Evolutionary conservation across 2,113 vertebrate genomes (phyloP).

Genomic region (Peromyscus polionotus): DNA sequence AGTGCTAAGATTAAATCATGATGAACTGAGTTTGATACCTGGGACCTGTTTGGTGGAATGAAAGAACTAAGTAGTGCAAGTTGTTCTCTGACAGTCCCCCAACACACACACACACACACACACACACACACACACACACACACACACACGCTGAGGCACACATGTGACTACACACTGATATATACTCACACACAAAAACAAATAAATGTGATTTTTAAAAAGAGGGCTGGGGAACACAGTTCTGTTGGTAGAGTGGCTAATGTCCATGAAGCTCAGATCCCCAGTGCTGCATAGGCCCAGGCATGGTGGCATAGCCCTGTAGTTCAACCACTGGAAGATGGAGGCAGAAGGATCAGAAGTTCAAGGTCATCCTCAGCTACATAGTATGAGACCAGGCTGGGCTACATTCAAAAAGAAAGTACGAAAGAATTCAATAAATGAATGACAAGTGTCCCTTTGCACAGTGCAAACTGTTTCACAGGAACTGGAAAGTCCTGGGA

Average conservation of each 20-base stretch:
- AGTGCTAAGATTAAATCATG: not conserved
- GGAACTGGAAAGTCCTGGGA: not conserved
- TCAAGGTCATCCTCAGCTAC: not conserved
- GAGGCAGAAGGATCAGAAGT: not conserved
- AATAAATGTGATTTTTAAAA: not conserved
- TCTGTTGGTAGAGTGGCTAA: not conserved
- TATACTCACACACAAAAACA: not conserved
- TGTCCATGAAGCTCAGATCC: not conserved
- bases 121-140: not conserved
- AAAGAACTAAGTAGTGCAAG: not conserved
- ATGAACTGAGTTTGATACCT: not conserved
- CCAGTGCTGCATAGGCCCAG: not conserved
- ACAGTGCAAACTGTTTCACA: not conserved
- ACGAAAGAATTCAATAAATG: not conserved
- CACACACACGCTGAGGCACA: not conserved
- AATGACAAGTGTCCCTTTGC: not conserved
- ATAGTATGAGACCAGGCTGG: not conserved
- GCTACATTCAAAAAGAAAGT: not conserved
- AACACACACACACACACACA: not conserved
- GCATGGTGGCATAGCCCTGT: not conserved
- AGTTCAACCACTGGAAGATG: not conserved
- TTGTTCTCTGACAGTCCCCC: not conserved
- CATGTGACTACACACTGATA: not conserved
- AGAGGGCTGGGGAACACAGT: too few species aligned
- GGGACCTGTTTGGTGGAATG: not conserved